Base-by-base conservation (phyloP, 1,140 invertebrate species). In the Lasaia peninsularis region DNA sequence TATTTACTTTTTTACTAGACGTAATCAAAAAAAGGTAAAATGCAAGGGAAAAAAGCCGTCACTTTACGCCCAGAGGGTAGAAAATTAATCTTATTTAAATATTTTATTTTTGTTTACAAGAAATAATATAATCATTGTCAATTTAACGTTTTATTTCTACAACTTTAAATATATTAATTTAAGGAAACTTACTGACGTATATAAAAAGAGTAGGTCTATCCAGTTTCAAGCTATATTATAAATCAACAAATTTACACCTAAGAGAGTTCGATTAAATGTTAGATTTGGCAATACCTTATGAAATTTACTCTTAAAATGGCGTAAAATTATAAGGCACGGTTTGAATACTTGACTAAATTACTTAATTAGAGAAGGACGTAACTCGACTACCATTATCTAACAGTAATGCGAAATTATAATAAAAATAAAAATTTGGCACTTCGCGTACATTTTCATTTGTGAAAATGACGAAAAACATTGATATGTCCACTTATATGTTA, bases 311-410 rank as follows among this genome's bases (percentile, higher is more conserved):
- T 79, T 76, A 84, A 81, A 84, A 84, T 86, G 80, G 83, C 83
- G 59, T 86, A 86, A 82, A 84, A 84, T 78, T 84, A 86, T 86
- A 86, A 86, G 83, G 83, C 83, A 86, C 83, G 73, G 75, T 83
- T 78, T 73, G 67, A 77, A 75, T 82, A 80, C 71, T 73, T 75
- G 56, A 81, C 78, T 83, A 78, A 79, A 75, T 69, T 78, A 80
- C 67, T 68, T 77, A 70, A 75, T 74, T 74, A 68, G 80, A 76
- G 75, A 80, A 83, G 83, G 81, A 86, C 81, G 81, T 80, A 81
- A 78, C 73, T 65, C 68, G 69, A 71, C 80, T 83, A 85, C 61
- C 62, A 70, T 69, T 74, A 72, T 73, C 61, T 70, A 67, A 64
- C 49, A 52, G 56, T 56, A 56, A 63, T 24, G 55, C 32, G 52